phyloP scores from a whole-genome alignment of 2,888 invertebrate species.

The Ectropis crepuscularia region DNA sequence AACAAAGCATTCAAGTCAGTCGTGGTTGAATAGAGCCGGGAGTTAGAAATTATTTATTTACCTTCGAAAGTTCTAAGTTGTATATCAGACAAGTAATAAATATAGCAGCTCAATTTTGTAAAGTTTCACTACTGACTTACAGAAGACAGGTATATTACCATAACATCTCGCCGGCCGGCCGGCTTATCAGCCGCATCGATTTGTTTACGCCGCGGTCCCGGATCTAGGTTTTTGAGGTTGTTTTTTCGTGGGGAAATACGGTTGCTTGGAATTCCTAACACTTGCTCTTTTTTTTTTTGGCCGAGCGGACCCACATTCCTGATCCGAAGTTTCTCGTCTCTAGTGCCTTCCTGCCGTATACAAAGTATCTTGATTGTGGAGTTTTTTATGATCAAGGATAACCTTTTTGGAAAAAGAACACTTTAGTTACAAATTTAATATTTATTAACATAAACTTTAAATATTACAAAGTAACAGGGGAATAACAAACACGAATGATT shows the following conservation, averaged over 20 bases:
- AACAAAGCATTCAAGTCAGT: no score
- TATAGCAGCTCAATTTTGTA: not conserved
- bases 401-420: conserved; percentile 12
- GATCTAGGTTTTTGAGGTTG: conserved; percentile 57
- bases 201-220: conserved; percentile 54
- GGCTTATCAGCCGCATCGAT: conserved; percentile 54
- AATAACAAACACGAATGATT: conserved; percentile 1
- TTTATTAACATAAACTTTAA: conserved; percentile 1
- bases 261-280: conserved; percentile 27
- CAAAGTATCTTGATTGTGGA: conserved; percentile 2
- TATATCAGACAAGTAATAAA: no score
- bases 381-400: conserved; percentile 14
- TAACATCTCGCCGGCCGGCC: conserved; percentile 45
- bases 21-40: no score
- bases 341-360: conserved; percentile 13
- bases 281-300: conserved; percentile 27
- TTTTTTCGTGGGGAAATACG: conserved; percentile 37
- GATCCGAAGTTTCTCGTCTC: conserved; percentile 23
- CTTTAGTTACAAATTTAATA: conserved; percentile 3
- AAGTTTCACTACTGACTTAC: conserved; percentile 16
- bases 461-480: conserved; percentile 14
- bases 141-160: conserved; percentile 47
- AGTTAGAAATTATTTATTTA: no score
- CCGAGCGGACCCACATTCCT: conserved; percentile 29
- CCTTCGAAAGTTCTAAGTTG: no score